Conservation (phyloP, 2,113 vertebrate genomes). For the Mobula birostris region DNA sequence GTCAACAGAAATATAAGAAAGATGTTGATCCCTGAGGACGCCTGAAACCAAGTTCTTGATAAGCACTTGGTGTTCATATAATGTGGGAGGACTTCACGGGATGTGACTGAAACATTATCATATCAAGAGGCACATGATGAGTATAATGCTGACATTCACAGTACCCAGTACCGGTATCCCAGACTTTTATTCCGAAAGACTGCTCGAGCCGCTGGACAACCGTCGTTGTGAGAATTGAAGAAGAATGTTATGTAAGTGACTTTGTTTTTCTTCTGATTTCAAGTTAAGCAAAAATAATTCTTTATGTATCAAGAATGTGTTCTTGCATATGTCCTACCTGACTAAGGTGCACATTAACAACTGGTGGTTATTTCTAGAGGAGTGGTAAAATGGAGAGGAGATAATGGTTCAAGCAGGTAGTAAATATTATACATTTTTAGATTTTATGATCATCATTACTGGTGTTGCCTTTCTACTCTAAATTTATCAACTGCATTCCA, state of each 20-base stretch:
- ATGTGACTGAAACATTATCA: not conserved
- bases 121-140: not conserved
- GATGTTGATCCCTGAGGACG: not conserved
- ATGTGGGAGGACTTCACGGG: not conserved
- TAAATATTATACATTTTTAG: not conserved
- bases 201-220: not conserved
- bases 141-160: not conserved
- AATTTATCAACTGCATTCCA: too few relatives aligned
- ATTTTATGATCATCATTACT: too few relatives aligned
- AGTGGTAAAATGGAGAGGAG: not conserved
- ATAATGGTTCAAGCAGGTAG: not conserved
- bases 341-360: not conserved
- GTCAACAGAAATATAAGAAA: too few relatives aligned
- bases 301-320: not conserved
- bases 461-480: too few relatives aligned
- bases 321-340: not conserved
- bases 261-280: not conserved
- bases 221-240: not conserved
- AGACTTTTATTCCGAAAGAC: not conserved
- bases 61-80: not conserved
- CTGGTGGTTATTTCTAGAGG: not conserved
- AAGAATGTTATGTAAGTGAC: not conserved
- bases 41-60: not conserved
- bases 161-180: not conserved
- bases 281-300: too few relatives aligned